Evolutionary conservation across 2,113 vertebrate species (phyloP).

Genomic region (Albula glossodonta): DNA sequence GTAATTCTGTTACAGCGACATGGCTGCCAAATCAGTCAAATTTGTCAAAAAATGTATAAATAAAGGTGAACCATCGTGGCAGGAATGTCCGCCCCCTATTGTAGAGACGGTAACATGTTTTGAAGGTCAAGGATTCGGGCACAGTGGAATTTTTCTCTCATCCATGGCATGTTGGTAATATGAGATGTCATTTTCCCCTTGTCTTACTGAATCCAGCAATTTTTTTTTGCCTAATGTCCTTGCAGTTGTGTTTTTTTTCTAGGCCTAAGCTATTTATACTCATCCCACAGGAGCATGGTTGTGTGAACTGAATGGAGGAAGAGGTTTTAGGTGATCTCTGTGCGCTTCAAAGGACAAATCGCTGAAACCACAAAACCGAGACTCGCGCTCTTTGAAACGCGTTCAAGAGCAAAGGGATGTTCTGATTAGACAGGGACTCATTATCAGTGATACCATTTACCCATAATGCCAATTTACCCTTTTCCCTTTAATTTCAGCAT

Average conservation of each 20-base stretch:
- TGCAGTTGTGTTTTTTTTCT: slow-evolving; percentile 9
- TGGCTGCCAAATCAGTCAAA: slow-evolving; percentile 15
- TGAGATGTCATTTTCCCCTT: slow-evolving; percentile 33
- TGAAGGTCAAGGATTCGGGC: slow-evolving; percentile 37
- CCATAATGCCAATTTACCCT: slow-evolving; percentile 3
- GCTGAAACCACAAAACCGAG: slow-evolving; percentile 9
- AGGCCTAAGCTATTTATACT: slow-evolving; percentile 34
- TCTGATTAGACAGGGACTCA: slow-evolving; percentile 4
- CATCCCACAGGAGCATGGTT: slow-evolving; percentile 11
- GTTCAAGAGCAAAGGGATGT: not conserved
- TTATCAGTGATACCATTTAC: slow-evolving; percentile 11
- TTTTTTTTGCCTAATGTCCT: not conserved
- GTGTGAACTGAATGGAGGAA: slow-evolving; percentile 15
- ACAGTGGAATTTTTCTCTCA: slow-evolving; percentile 18
- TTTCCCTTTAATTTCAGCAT: not conserved
- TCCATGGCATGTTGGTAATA: slow-evolving; percentile 15
- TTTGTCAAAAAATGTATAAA: slow-evolving; percentile 20
- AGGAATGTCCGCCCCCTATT: slow-evolving; percentile 16
- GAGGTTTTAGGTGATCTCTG: slow-evolving; percentile 14
- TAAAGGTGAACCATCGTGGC: slow-evolving; percentile 27
- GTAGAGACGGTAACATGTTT: slow-evolving; percentile 21
- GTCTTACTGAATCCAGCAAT: slow-evolving; percentile 23
- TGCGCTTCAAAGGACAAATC: slow-evolving; percentile 23
- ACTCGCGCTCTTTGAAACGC: not conserved
- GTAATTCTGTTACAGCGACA: not conserved